phyloP scores from a whole-genome alignment of 2,113 vertebrate species.

The Erinaceus europaeus region DNA sequence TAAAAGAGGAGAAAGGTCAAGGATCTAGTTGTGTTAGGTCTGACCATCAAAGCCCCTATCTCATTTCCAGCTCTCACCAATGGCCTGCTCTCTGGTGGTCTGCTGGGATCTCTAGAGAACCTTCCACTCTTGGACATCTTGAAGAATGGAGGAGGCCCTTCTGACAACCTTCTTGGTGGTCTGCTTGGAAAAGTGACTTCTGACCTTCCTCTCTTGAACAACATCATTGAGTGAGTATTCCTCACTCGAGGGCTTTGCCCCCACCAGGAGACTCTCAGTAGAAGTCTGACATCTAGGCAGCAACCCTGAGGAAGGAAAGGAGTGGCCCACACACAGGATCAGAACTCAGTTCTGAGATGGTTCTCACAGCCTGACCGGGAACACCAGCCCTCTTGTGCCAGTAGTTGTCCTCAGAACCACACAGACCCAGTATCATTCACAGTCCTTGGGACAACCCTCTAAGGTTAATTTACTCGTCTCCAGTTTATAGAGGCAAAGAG shows the following conservation, averaged over 20 bases:
- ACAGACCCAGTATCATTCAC: not conserved
- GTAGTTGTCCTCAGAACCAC: not conserved
- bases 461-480: not conserved
- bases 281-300: not conserved
- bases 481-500: not conserved
- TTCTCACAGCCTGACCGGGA: not conserved
- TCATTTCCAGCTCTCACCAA: slow-evolving; percentile 36
- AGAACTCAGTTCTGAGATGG: not conserved
- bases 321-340: not conserved
- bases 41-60: not conserved
- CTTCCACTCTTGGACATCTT: slow-evolving; percentile 24
- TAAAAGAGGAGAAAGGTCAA: not conserved
- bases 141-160: not conserved
- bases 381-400: not conserved
- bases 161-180: not conserved
- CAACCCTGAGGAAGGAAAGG: not conserved
- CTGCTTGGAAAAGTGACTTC: slow-evolving; percentile 14
- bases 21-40: not conserved
- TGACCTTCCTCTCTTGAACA: not conserved
- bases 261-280: not conserved
- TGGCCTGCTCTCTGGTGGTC: slow-evolving; percentile 37
- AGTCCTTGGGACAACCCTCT: not conserved
- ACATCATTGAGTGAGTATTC: slow-evolving; percentile 58
- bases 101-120: not conserved
- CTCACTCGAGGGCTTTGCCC: not conserved